Evolutionary conservation across 2,113 vertebrate genomes (phyloP).

Genomic region (Microtus ochrogaster): DNA sequence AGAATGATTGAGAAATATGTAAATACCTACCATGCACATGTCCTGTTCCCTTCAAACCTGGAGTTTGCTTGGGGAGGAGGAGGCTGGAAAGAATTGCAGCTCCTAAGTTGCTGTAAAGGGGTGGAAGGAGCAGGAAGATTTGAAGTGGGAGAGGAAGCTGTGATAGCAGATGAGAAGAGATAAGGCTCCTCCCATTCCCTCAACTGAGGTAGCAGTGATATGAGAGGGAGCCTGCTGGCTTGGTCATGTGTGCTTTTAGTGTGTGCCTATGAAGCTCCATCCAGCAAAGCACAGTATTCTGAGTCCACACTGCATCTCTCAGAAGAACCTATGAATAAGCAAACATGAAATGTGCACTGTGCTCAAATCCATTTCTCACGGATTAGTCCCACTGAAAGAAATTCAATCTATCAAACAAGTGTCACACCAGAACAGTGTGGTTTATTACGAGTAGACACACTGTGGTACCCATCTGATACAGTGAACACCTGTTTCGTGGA

Average conservation of each 20-base stretch:
- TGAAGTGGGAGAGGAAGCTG: neutral
- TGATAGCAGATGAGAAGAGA: neutral
- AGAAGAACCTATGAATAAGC: neutral
- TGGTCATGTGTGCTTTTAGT: neutral
- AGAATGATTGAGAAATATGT: neutral
- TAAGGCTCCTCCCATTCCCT: neutral
- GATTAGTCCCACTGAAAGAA: neutral
- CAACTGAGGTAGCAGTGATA: neutral
- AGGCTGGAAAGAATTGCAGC: neutral
- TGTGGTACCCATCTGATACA: neutral
- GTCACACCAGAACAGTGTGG: neutral
- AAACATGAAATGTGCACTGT: neutral
- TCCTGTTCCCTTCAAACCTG: neutral
- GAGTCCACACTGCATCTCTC: neutral
- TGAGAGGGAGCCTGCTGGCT: accelerated
- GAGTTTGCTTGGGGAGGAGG: neutral
- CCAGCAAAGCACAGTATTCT: neutral
- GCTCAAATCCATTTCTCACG: neutral
- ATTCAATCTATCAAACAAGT: neutral
- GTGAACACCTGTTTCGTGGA: neutral
- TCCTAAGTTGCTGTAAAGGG: neutral
- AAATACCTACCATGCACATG: neutral
- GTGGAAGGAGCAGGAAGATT: neutral
- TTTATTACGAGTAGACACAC: neutral
- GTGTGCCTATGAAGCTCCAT: neutral